A percentile compares a stretch with the other conserved stretches of the same genome.
These are phyloP conservation scores for Cynocephalus volans DNA, from an alignment of 2,113 vertebrate species.

Conservation along the genomic window DNA sequence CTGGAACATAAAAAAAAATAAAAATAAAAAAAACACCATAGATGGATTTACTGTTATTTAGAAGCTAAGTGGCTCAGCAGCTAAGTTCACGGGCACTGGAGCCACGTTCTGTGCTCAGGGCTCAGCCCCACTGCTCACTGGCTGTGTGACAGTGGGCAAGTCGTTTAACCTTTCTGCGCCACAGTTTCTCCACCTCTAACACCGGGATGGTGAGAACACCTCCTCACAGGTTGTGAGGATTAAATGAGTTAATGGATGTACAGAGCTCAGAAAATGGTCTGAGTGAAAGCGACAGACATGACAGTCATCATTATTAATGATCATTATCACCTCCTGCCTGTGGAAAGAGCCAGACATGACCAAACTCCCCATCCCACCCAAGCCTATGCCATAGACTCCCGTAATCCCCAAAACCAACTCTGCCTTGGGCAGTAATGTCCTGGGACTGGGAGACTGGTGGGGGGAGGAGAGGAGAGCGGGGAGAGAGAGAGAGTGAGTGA, in stretches of 20 bases:
- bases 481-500: not conserved
- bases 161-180: not conserved
- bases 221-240: not conserved
- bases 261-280: not conserved
- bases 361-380: not conserved
- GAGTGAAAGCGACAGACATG: not conserved
- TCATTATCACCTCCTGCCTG: not conserved
- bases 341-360: not conserved
- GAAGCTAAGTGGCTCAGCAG: not conserved
- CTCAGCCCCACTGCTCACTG: not conserved
- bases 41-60: not conserved
- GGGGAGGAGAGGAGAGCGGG: too few species aligned
- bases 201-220: rapidly evolving
- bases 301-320: not conserved
- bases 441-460: not conserved
- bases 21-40: too few species aligned
- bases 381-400: not conserved
- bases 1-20: not conserved
- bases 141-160: not conserved
- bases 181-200: not conserved
- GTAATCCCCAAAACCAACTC: not conserved
- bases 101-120: not conserved
- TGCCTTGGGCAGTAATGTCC: not conserved
- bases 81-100: not conserved
- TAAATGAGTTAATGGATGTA: not conserved